Evolutionary conservation across 1,140 invertebrate species (phyloP).

Genomic region (Agrilus planipennis): DNA sequence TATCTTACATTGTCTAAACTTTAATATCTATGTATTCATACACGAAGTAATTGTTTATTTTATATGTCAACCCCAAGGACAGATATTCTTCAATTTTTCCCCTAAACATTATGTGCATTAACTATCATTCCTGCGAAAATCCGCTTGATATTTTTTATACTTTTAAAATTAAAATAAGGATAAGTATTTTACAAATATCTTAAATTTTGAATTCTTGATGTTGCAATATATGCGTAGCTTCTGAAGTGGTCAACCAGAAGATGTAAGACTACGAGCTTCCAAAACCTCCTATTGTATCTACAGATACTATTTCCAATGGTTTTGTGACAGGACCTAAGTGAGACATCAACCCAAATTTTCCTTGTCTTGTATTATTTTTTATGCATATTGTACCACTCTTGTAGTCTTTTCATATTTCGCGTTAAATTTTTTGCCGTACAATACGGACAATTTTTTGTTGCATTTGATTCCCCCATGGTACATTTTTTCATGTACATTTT

Average conservation of each 20-base stretch:
- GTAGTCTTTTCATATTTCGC: slow-evolving; percentile 13
- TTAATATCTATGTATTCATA: no score
- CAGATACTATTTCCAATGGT: slow-evolving; percentile 8
- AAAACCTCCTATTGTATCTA: slow-evolving; percentile 16
- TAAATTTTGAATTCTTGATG: slow-evolving; percentile 18
- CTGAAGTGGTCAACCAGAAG: slow-evolving; percentile 12
- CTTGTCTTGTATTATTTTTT: slow-evolving; percentile 21
- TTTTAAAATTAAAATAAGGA: no score
- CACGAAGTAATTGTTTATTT: no score
- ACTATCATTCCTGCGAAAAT: no score
- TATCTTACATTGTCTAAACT: no score
- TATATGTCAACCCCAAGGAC: no score
- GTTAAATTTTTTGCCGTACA: slow-evolving; percentile 18
- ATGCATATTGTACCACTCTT: slow-evolving; percentile 14
- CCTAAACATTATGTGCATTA: no score
- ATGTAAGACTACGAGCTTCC: slow-evolving; percentile 9
- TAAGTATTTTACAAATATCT: no score
- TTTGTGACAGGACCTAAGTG: slow-evolving; percentile 8
- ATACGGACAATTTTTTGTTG: slow-evolving; percentile 13
- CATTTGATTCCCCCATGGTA: slow-evolving; percentile 18
- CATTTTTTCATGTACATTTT: slow-evolving; percentile 13
- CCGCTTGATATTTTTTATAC: no score
- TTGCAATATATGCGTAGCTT: slow-evolving; percentile 14
- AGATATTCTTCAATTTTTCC: no score
- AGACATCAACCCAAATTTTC: slow-evolving; percentile 19